Evolutionary conservation across 2,113 vertebrate genomes (phyloP).

Genomic region (Esox niger): DNA sequence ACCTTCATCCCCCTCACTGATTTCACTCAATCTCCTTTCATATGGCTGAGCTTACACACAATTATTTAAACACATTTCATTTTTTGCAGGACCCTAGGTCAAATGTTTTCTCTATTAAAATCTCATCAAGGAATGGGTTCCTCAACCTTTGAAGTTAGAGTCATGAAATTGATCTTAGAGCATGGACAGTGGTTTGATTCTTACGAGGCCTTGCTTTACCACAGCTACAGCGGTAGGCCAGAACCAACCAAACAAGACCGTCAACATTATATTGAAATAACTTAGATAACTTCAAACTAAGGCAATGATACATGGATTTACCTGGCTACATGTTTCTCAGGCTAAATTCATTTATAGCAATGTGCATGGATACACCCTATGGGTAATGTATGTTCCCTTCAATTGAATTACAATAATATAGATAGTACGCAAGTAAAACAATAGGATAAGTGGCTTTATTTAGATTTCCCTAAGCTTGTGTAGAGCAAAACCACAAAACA

Average conservation of each 20-base stretch:
- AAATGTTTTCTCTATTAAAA: slow-evolving; percentile 27
- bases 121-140: slow-evolving; percentile 7
- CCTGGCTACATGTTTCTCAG: too few species aligned
- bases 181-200: background rate
- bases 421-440: too few species aligned
- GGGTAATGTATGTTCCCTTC: too few species aligned
- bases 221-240: background rate
- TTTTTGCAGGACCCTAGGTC: slow-evolving; percentile 12
- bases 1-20: slow-evolving; percentile 9
- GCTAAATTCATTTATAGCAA: too few species aligned
- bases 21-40: background rate
- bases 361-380: too few species aligned
- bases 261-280: too few species aligned
- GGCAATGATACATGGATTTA: too few species aligned
- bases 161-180: slow-evolving; percentile 4
- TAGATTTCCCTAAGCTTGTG: too few species aligned
- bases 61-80: slow-evolving; percentile 27
- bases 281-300: too few species aligned
- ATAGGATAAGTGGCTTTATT: too few species aligned
- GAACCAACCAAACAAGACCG: background rate
- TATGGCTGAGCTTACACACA: background rate
- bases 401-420: too few species aligned
- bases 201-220: background rate
- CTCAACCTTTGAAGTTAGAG: slow-evolving; percentile 12
- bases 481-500: too few species aligned